Evolutionary conservation across 2,888 invertebrate genomes (phyloP).

Genomic region (Apamea epomidion): DNA sequence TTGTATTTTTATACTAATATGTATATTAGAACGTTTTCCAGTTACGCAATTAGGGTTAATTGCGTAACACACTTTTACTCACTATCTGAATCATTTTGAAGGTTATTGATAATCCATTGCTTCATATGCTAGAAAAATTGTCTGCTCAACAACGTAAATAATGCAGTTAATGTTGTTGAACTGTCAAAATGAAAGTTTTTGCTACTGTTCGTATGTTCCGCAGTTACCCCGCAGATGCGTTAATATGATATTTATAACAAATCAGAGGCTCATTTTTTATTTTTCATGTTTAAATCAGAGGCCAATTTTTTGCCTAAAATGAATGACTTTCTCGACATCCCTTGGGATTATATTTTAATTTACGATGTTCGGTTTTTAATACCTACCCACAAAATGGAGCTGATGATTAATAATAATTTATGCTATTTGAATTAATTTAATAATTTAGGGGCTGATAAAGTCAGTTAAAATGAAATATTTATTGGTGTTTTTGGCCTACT

Average conservation of each 20-base stretch:
- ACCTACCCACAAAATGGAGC: slow-evolving; percentile 42
- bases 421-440: slow-evolving; percentile 63
- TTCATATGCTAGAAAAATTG: neutral
- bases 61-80: too few relatives aligned
- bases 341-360: slow-evolving; percentile 69
- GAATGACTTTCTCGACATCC: slow-evolving; percentile 58
- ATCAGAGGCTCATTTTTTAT: neutral
- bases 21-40: neutral
- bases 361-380: slow-evolving; percentile 66
- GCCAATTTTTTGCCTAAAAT: slow-evolving; percentile 37
- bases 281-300: slow-evolving; percentile 15
- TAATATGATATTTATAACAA: neutral
- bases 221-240: neutral
- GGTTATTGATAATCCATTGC: neutral
- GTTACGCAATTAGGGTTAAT: too few relatives aligned
- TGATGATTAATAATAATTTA: slow-evolving; percentile 65
- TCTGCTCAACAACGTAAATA: neutral
- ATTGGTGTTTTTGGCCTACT: slow-evolving; percentile 17
- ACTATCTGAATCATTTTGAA: too few relatives aligned
- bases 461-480: slow-evolving; percentile 43
- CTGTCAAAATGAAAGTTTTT: neutral
- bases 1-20: neutral
- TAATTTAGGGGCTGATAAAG: slow-evolving; percentile 53
- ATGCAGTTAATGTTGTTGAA: neutral
- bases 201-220: neutral